Evolutionary conservation across 2,888 invertebrate genomes (phyloP).

Genomic region (Mamestra brassicae): DNA sequence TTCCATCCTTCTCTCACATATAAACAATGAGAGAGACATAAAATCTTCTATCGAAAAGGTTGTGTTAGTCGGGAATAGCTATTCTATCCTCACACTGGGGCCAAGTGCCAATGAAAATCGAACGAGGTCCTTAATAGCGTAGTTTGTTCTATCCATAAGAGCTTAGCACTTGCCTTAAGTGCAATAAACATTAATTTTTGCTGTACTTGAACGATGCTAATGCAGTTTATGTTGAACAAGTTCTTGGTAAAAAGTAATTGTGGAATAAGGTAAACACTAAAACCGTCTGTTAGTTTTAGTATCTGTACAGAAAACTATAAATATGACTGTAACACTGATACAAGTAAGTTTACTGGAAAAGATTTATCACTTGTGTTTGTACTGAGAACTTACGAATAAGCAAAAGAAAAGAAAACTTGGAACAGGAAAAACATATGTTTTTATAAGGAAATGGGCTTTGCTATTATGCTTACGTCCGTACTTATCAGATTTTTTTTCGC

Average conservation of each 20-base stretch:
- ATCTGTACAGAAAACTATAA: constrained; percentile 7
- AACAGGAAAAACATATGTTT: constrained; percentile 54
- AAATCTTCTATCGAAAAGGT: constrained; percentile 48
- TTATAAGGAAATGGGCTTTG: constrained; percentile 50
- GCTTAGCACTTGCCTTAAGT: constrained; percentile 74
- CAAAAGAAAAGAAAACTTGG: constrained; percentile 43
- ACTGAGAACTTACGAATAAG: constrained; percentile 41
- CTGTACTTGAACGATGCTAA: constrained; percentile 62
- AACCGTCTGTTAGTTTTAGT: constrained; percentile 24
- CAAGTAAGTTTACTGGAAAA: constrained; percentile 32
- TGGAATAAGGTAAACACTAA: constrained; percentile 31
- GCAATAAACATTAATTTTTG: constrained; percentile 75
- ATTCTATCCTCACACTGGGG: constrained; percentile 55
- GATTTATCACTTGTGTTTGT: constrained; percentile 49
- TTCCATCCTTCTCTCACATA: constrained; percentile 41
- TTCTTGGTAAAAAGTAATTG: constrained; percentile 39
- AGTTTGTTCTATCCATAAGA: constrained; percentile 73
- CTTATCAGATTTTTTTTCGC: constrained; percentile 59
- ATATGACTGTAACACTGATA: constrained; percentile 30
- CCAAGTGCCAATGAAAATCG: constrained; percentile 73
- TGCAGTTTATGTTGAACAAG: constrained; percentile 58
- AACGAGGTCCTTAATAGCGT: constrained; percentile 69
- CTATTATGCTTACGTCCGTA: constrained; percentile 53
- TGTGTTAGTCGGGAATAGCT: constrained; percentile 48
- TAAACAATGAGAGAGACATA: constrained; percentile 48